Evolutionary conservation across 2,888 invertebrate species (phyloP).

Genomic region (Drosophila mettleri): DNA sequence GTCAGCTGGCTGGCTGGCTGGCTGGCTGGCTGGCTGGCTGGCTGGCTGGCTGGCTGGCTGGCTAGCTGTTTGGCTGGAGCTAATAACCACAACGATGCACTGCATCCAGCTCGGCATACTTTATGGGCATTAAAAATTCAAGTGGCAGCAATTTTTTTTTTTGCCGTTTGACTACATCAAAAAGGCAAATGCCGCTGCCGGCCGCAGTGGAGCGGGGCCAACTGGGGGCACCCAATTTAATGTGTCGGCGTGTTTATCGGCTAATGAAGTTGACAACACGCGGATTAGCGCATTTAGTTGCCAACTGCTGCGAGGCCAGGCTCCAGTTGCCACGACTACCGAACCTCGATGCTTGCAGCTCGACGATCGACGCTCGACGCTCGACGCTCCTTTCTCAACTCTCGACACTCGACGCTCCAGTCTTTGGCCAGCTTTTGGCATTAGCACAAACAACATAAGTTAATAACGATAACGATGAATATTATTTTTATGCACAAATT

Average conservation of each 20-base stretch:
- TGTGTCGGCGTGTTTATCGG: conserved; percentile 85
- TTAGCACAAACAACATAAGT: conserved; percentile 80
- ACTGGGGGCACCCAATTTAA: conserved; percentile 76
- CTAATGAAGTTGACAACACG: conserved; percentile 86
- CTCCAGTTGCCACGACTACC: conserved; percentile 5
- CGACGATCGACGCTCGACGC: not conserved
- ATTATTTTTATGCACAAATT: conserved; percentile 79
- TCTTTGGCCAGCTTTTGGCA: conserved; percentile 55
- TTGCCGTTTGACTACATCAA: conserved; percentile 81
- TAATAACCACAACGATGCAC: conserved; percentile 52
- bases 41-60: too few relatives aligned
- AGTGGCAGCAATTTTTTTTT: conserved; percentile 84
- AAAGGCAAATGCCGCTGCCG: conserved; percentile 72
- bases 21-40: conserved; percentile 39
- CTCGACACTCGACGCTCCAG: not conserved
- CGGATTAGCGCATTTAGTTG: conserved; percentile 85
- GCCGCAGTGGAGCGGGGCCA: conserved; percentile 8
- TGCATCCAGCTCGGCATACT: conserved; percentile 78
- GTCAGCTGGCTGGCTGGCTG: conserved; percentile 59
- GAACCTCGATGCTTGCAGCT: not conserved
- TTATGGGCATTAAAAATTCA: conserved; percentile 84
- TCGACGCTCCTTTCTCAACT: conserved; percentile 4
- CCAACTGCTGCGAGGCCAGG: conserved; percentile 55
- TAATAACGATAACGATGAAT: conserved; percentile 82
- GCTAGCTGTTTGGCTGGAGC: conserved; percentile 39